Evolutionary conservation across 2,888 invertebrate genomes (phyloP), one percentile per base, ranked within the genome.

Genomic region (Lagria hirta): DNA sequence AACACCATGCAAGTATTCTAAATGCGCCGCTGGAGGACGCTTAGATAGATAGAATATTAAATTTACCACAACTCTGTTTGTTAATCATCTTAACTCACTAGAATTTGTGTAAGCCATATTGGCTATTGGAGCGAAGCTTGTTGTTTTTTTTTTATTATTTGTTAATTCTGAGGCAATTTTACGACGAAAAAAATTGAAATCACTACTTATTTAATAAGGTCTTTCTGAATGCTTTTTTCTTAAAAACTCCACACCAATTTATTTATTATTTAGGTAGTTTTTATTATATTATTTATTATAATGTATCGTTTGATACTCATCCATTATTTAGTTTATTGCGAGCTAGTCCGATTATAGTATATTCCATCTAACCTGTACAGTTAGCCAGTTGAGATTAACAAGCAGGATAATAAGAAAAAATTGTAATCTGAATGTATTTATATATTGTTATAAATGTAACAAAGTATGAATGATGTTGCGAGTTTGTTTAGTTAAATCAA

Each of bases 31-130:
- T n/a, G n/a, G n/a, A n/a, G n/a, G n/a, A n/a, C 51, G 48, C 45
- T 58, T 69, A 67, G 66, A 48, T 69, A 67, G 66, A 48, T 68
- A 69, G 66, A 54, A 58, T 66, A 68, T 65, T 62, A 63, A 66
- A 68, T 67, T 52, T 49, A 51, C 36, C 36, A 36, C 21, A 24
- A 53, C 61, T 65, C 63, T 64, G 63, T 63, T 62, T 65, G 64
- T 65, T 62, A 63, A 61, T 61, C 43, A 13, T 30, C 22, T 23
- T 22, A 12, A 36, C 28, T 26, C 20, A 3, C 5, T 21, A 20
- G 26, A 28, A 29, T 20, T 17, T 5, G n/a, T 14, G 36, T 43
- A 43, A 43, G 44, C 44, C 44, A 44, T 44, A 44, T 44, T 44
- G 44, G 44, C 44, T 38, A 13, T 3, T 16, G 22, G 21, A 21